A percentile compares a stretch with the other conserved stretches of the same genome.
These are phyloP conservation scores for Zaprionus obscuricornis DNA, from an alignment of 2,888 invertebrate species.

Conservation along the genomic window DNA sequence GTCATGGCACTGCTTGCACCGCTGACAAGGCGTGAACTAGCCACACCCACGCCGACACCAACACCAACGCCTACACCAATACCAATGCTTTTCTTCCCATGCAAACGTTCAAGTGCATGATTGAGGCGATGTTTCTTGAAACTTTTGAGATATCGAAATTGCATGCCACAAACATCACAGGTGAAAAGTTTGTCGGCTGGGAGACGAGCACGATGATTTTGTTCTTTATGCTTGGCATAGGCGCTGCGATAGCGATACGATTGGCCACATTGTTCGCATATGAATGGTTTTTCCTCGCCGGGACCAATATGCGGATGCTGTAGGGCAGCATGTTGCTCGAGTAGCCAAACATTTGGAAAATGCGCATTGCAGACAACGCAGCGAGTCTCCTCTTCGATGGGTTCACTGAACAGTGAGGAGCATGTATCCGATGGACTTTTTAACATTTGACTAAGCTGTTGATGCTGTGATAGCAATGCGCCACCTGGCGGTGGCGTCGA, in stretches of 20 bases:
- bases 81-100: conserved; percentile 86
- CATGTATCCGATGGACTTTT: conserved; percentile 79
- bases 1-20: conserved; percentile 18
- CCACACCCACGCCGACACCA: conserved; percentile 6
- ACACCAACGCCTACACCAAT: conserved; percentile 28
- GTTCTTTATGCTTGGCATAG: conserved; percentile 92
- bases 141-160: conserved; percentile 94
- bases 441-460: conserved; percentile 73
- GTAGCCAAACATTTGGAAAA: conserved; percentile 93
- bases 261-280: conserved; percentile 95
- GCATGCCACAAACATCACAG: conserved; percentile 96
- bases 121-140: conserved; percentile 95
- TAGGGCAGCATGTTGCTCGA: conserved; percentile 93
- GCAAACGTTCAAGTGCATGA: conserved; percentile 92
- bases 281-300: conserved; percentile 93
- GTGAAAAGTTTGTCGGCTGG: conserved; percentile 96
- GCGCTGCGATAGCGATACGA: conserved; percentile 95
- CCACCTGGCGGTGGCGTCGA: conserved; percentile 82
- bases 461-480: conserved; percentile 71
- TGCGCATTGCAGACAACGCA: conserved; percentile 94
- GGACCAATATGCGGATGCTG: conserved; percentile 89
- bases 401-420: conserved; percentile 80
- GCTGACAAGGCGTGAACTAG: conserved; percentile 12
- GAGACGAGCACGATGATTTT: conserved; percentile 93
- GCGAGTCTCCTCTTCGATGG: conserved; percentile 85